Evolutionary conservation across 2,113 vertebrate genomes (phyloP), one percentile per base, ranked within the genome.

Genomic region (Desmodus rotundus): DNA sequence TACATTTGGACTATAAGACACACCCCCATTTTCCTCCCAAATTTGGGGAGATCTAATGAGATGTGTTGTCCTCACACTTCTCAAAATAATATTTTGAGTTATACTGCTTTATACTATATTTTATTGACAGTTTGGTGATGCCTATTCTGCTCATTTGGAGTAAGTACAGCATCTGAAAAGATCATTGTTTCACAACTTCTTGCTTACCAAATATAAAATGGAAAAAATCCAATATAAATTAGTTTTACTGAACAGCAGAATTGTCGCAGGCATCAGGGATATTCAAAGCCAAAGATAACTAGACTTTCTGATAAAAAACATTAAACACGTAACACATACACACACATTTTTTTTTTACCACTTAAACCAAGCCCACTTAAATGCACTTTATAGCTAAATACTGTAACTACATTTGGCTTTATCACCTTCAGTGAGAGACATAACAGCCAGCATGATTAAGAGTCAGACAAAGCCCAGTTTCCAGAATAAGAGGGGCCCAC

Each of bases 171-270:
- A 81, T 82, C 76, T 80, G 52, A 87, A 85, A 80, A 14, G 5
- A 70, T 50, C 22, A n/a, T 72, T 58, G 11, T 65, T 90, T 77
- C 77, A 74, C 1, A 67, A 54, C 38, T 70, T 92, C 33, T 74
- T 89, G 47, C 9, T 95, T 76, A 70, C 70, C 9, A 82, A 61
- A 58, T 36, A 28, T n/a, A 80, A 91, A 45, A 58, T 5, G 28
- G 76, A 73, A 93, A 93, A 84, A 9, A 50, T 20, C 31, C 13
- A 72, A 54, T 20, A 54, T 54, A 87, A 87, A 70, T 92, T 88
- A 65, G 33, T 77, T 93, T 94, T 94, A 89, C 26, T 70, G 63
- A 68, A 87, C 19, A 90, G 70, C 58, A 81, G 41, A 94, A 76
- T 67, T 50, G 28, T 81, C 45, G 93, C 16, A 50, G 31, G 67